A percentile compares a stretch with the other conserved stretches of the same genome.
Conservation (phyloP, 2,113 vertebrate genomes). For the Eubucco bourcierii region DNA sequence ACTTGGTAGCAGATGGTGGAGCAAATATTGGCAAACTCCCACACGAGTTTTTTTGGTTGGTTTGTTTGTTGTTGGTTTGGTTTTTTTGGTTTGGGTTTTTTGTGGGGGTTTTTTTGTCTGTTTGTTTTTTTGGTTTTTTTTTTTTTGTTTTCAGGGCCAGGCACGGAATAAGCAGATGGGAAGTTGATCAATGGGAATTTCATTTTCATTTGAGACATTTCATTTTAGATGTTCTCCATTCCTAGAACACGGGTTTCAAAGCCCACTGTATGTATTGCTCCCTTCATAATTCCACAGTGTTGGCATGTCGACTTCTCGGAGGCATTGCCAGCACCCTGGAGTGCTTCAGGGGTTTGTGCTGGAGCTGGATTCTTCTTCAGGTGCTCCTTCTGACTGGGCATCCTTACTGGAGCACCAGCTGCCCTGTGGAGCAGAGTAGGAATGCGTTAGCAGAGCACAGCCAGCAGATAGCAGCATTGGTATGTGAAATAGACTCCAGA, state of each 20-base stretch:
- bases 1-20: too few species aligned
- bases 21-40: too few species aligned
- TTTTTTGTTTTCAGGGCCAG: neutral
- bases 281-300: accelerated
- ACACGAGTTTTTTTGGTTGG: too few species aligned
- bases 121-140: too few species aligned
- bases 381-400: too few species aligned
- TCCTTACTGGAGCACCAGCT: accelerated
- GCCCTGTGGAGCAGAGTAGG: accelerated
- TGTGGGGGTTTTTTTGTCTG: too few species aligned
- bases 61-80: too few species aligned
- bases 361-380: neutral
- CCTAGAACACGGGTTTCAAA: accelerated
- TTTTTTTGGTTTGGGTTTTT: too few species aligned
- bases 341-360: accelerated
- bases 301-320: accelerated
- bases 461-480: conserved; percentile 58
- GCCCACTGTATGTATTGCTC: accelerated
- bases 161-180: neutral
- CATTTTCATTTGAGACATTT: accelerated
- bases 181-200: neutral
- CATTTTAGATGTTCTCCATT: accelerated
- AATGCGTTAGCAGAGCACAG: neutral
- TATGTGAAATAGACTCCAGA: accelerated
- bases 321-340: accelerated